Percentiles rank a stretch among this genome's conserved stretches.
Conservation (phyloP, 1,140 invertebrate species). For the Metopolophium dirhodum region DNA sequence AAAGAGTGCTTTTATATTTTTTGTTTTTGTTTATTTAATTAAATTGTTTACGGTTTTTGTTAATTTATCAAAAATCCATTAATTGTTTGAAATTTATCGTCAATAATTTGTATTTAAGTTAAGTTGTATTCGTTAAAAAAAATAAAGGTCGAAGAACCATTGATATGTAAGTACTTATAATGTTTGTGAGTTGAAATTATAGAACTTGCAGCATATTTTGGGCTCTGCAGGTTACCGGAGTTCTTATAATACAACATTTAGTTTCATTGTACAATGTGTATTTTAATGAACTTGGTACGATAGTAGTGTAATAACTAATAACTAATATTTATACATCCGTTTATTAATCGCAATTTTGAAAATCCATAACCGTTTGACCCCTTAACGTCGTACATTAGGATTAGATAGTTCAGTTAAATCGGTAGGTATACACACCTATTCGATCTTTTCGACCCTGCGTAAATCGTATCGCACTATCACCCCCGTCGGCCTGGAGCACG, state of each 20-base stretch:
- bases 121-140: not conserved
- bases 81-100: not conserved
- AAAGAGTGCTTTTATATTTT: too few relatives aligned
- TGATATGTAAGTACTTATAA: not conserved
- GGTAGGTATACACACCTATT: not conserved
- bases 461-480: not conserved
- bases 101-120: not conserved
- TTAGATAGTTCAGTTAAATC: not conserved
- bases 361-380: not conserved
- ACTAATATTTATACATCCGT: not conserved
- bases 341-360: not conserved
- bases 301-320: not conserved
- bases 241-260: not conserved
- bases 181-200: too few relatives aligned
- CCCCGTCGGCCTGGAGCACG: not conserved
- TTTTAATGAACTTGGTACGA: not conserved
- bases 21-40: too few relatives aligned
- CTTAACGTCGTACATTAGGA: not conserved
- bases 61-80: not conserved
- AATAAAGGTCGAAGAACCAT: not conserved
- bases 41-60: not conserved
- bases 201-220: too few relatives aligned
- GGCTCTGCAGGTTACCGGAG: not conserved
- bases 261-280: not conserved
- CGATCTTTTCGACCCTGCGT: not conserved